Evolutionary conservation across 1,140 invertebrate genomes (phyloP).

Genomic region (Eulimnadia texana): DNA sequence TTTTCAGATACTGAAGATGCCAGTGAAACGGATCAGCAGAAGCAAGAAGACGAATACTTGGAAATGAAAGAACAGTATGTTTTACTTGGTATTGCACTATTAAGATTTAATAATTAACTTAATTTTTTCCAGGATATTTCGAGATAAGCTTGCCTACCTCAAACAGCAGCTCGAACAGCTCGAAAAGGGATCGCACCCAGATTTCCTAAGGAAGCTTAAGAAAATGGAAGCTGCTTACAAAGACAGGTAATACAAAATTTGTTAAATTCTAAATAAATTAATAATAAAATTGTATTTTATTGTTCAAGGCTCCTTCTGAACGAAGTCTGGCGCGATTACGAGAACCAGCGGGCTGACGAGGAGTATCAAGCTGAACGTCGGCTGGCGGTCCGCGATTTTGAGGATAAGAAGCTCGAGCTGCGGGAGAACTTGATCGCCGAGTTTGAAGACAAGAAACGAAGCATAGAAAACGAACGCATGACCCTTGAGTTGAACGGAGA

Average conservation of each 20-base stretch:
- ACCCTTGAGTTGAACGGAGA: conserved; percentile 76
- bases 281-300: conserved; percentile 6
- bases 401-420: conserved; percentile 86
- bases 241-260: conserved; percentile 37
- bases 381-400: conserved; percentile 75
- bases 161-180: conserved; percentile 82
- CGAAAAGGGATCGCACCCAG: conserved; percentile 68
- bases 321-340: conserved; percentile 64
- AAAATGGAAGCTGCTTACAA: conserved; percentile 66
- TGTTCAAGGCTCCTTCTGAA: conserved; percentile 50
- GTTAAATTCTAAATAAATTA: background rate
- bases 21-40: conserved; percentile 72
- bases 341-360: conserved; percentile 68
- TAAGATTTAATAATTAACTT: conserved; percentile 1
- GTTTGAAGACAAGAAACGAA: conserved; percentile 79
- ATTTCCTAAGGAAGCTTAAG: conserved; percentile 65
- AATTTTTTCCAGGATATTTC: conserved; percentile 58
- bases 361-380: conserved; percentile 80
- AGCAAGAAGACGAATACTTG: conserved; percentile 51
- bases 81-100: conserved; percentile 1
- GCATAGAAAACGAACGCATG: conserved; percentile 72
- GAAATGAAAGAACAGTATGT: conserved; percentile 86
- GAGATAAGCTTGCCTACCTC: conserved; percentile 75
- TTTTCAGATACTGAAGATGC: conserved; percentile 73
- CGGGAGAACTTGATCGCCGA: conserved; percentile 77